phyloP scores from a whole-genome alignment of 2,888 invertebrate genomes.

The Lottia gigantea region DNA sequence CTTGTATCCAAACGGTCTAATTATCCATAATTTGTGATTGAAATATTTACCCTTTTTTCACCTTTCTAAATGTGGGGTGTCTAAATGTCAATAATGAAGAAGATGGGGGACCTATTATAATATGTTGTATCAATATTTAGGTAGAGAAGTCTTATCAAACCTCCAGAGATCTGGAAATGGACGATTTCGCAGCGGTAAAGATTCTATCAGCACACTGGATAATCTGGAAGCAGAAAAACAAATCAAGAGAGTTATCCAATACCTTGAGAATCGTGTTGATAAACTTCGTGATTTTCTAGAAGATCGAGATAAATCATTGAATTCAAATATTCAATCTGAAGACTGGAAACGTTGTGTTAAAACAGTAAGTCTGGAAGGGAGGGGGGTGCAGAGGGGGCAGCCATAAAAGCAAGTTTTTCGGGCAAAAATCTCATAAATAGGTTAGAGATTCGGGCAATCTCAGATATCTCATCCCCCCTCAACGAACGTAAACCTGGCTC shows the following conservation, averaged over 20 bases:
- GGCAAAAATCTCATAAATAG: too few relatives aligned
- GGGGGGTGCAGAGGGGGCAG: too few relatives aligned
- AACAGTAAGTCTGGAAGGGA: constrained; percentile 40
- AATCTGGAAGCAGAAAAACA: constrained; percentile 58
- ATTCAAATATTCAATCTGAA: constrained; percentile 46
- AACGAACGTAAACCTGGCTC: too few relatives aligned
- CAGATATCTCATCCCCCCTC: too few relatives aligned
- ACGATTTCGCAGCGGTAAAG: constrained; percentile 38
- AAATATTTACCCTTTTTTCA: too few relatives aligned
- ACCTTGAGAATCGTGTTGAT: constrained; percentile 59
- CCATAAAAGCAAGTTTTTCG: too few relatives aligned
- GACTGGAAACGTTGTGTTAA: constrained; percentile 52
- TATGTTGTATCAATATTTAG: constrained; percentile 36
- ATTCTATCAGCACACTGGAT: constrained; percentile 55
- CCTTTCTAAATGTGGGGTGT: too few relatives aligned
- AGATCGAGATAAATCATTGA: constrained; percentile 44
- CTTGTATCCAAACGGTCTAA: too few relatives aligned
- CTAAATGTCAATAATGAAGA: too few relatives aligned
- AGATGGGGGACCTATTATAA: too few relatives aligned
- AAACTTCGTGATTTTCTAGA: constrained; percentile 54
- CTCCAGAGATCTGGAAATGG: constrained; percentile 47
- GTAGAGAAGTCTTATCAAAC: constrained; percentile 53
- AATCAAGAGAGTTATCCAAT: constrained; percentile 57
- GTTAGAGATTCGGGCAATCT: too few relatives aligned
- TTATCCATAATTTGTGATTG: too few relatives aligned